Percentiles rank a stretch among this genome's conserved stretches.
Conservation (phyloP, 2,113 vertebrate species). For the Phyllostomus discolor region DNA sequence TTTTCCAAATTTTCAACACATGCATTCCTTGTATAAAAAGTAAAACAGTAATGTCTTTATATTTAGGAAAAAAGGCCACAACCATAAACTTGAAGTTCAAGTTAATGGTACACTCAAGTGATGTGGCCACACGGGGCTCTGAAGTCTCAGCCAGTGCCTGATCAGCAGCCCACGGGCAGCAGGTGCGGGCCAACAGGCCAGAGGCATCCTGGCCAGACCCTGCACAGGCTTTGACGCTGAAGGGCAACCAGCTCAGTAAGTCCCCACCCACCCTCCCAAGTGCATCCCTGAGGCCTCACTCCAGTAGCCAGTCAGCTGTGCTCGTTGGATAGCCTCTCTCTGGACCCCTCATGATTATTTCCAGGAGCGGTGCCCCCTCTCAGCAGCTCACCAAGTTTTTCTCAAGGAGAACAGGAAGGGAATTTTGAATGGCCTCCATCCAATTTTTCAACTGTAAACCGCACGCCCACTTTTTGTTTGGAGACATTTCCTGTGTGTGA, state of each 20-base stretch:
- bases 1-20: background rate
- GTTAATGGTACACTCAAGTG: background rate
- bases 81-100: background rate
- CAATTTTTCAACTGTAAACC: constrained; percentile 34
- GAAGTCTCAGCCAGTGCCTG: background rate
- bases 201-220: background rate
- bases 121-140: background rate
- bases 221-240: background rate
- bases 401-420: background rate
- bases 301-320: rapidly evolving
- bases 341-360: background rate
- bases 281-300: rapidly evolving
- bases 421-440: background rate
- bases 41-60: background rate
- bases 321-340: background rate
- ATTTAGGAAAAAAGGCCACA: background rate
- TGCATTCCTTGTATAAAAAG: background rate
- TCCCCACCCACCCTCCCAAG: background rate
- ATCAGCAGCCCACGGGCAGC: background rate
- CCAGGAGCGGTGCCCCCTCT: background rate
- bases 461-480: constrained; percentile 45
- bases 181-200: background rate
- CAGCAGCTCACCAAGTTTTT: background rate
- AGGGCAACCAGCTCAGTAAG: background rate
- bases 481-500: constrained; percentile 53